Evolutionary conservation across 2,113 vertebrate genomes (phyloP).

Genomic region (Meles meles): DNA sequence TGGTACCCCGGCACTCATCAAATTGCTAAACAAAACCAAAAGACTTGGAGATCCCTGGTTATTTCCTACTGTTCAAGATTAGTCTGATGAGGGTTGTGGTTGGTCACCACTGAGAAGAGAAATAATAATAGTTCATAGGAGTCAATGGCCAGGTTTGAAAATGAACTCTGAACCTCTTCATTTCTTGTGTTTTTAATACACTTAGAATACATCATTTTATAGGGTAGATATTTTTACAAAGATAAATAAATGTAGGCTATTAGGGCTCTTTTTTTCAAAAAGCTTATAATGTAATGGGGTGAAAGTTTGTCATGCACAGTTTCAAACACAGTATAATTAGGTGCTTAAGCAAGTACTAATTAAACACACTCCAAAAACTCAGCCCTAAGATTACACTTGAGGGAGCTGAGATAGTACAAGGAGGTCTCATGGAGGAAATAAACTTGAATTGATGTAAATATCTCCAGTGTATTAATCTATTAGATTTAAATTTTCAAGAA

Average conservation of each 20-base stretch:
- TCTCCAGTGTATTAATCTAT: not conserved
- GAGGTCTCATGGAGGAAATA: not conserved
- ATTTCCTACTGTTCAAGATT: not conserved
- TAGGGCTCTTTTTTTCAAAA: not conserved
- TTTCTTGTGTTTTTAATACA: not conserved
- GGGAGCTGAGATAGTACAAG: not conserved
- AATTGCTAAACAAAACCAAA: not conserved
- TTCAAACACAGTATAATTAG: constrained; percentile 18
- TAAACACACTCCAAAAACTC: not conserved
- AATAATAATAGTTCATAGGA: not conserved
- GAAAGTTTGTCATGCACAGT: not conserved
- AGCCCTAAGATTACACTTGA: not conserved
- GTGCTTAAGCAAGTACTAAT: not conserved
- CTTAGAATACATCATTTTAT: not conserved
- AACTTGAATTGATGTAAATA: not conserved
- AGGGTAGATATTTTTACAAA: not conserved
- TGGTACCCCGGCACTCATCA: not conserved
- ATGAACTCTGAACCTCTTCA: constrained; percentile 2
- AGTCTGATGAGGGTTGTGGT: not conserved
- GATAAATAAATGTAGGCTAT: not conserved
- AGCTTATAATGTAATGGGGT: not conserved
- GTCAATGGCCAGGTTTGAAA: not conserved
- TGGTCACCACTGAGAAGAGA: not conserved
- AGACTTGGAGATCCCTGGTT: not conserved
- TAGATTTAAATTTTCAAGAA: not conserved